A percentile compares a stretch with the other conserved stretches of the same genome.
These are phyloP conservation scores for Radopholus similis DNA, from an alignment of 1,140 invertebrate species.

Conservation along the genomic window DNA sequence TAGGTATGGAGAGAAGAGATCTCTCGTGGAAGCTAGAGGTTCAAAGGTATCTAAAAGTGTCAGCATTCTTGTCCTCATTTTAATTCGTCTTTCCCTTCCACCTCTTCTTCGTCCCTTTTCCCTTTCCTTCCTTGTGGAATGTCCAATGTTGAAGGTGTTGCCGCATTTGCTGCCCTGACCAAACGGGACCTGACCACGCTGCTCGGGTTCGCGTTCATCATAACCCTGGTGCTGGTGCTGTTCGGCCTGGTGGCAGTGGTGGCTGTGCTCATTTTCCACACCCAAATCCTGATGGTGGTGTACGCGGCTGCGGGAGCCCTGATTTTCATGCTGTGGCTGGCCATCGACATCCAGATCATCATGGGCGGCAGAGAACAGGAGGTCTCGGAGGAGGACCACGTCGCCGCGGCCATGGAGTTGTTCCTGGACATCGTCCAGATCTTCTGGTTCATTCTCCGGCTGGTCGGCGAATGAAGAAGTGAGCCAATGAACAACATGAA, in stretches of 20 bases:
- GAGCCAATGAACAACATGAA: too few species aligned
- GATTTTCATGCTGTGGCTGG: slow-evolving; percentile 64
- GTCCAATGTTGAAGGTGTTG: slow-evolving; percentile 25
- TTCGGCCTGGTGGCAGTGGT: slow-evolving; percentile 54
- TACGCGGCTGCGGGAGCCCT: slow-evolving; percentile 50
- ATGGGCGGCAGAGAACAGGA: slow-evolving; percentile 69
- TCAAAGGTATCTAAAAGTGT: slow-evolving; percentile 49
- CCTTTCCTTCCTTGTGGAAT: too few species aligned
- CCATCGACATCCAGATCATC: slow-evolving; percentile 70
- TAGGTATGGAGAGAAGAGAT: too few species aligned
- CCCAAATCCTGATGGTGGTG: slow-evolving; percentile 35
- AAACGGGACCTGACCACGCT: slow-evolving; percentile 19
- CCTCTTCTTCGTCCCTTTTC: too few species aligned
- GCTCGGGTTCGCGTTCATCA: slow-evolving; percentile 50
- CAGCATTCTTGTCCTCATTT: too few species aligned
- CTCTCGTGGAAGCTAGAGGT: slow-evolving; percentile 53
- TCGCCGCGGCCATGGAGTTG: slow-evolving; percentile 68
- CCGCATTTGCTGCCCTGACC: background rate
- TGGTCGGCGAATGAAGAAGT: slow-evolving; percentile 33
- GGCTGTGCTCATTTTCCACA: slow-evolving; percentile 7
- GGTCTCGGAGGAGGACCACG: slow-evolving; percentile 68
- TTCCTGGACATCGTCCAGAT: slow-evolving; percentile 52
- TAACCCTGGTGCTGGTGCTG: slow-evolving; percentile 53
- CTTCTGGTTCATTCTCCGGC: slow-evolving; percentile 54
- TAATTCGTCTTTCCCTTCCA: too few species aligned